phyloP scores from a whole-genome alignment of 2,113 vertebrate genomes.

The Elephas maximus region DNA sequence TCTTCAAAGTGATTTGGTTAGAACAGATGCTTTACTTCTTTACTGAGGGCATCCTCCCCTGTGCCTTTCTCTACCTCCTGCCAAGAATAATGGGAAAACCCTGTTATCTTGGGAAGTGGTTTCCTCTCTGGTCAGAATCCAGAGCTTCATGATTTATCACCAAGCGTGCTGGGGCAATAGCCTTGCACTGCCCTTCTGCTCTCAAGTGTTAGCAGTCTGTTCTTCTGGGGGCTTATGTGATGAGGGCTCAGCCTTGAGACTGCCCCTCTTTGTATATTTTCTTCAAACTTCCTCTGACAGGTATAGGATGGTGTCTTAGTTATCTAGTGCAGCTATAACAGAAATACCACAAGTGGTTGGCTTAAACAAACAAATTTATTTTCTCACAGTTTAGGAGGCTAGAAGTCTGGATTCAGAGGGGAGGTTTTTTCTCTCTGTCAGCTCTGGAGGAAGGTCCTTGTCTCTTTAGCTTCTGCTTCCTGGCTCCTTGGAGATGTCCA shows the following conservation, averaged over 20 bases:
- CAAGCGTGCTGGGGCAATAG: background rate
- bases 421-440: too few relatives aligned
- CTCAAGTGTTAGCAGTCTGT: conserved; percentile 34
- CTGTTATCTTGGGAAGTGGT: conserved; percentile 74
- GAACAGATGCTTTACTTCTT: conserved; percentile 71
- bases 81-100: conserved; percentile 79
- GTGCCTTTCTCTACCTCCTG: conserved; percentile 67
- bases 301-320: background rate
- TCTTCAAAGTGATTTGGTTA: conserved; percentile 74
- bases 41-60: conserved; percentile 7
- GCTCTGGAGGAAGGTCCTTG: too few relatives aligned
- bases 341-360: too few relatives aligned
- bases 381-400: too few relatives aligned
- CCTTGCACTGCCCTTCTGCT: conserved; percentile 2
- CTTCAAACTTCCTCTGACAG: background rate
- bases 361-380: too few relatives aligned
- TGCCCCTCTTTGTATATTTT: background rate
- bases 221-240: background rate
- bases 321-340: too few relatives aligned
- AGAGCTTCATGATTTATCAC: conserved; percentile 67
- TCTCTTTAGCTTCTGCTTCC: too few relatives aligned
- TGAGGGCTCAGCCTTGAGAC: background rate
- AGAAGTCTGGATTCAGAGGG: too few relatives aligned
- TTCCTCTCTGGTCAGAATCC: conserved; percentile 77
- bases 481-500: too few relatives aligned